Conservation (phyloP, 2,888 invertebrate species). For the Argyresthia goedartella region DNA sequence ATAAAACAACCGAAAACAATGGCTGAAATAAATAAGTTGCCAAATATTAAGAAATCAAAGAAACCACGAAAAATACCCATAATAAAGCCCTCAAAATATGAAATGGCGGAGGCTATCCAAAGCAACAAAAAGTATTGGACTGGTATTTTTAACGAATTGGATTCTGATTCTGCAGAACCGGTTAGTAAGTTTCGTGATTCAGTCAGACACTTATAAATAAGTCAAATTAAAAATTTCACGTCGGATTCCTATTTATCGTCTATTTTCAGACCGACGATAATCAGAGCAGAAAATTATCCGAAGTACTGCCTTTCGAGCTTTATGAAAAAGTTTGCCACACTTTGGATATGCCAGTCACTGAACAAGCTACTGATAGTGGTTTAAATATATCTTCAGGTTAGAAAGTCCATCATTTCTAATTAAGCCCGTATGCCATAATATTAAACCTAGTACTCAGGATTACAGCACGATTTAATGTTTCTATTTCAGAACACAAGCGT, state of each 20-base stretch:
- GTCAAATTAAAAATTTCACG: too few relatives aligned
- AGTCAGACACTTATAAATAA: too few relatives aligned
- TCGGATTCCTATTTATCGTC: too few relatives aligned
- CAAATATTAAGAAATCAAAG: conserved; percentile 10
- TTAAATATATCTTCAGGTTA: conserved; percentile 22
- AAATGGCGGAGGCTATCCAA: conserved; percentile 31
- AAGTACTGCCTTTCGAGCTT: conserved; percentile 41
- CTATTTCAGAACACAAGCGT: conserved; percentile 17
- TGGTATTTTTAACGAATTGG: conserved; percentile 31
- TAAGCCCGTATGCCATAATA: too few relatives aligned
- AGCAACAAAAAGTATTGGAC: conserved; percentile 48
- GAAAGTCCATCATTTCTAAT: not conserved
- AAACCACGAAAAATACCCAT: conserved; percentile 34
- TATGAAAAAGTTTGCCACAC: conserved; percentile 47
- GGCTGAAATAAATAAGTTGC: too few relatives aligned
- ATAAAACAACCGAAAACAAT: too few relatives aligned
- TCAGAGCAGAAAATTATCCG: conserved; percentile 32
- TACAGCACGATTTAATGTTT: too few relatives aligned
- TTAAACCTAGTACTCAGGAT: too few relatives aligned
- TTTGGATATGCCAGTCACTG: conserved; percentile 30
- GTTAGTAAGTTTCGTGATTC: conserved; percentile 15
- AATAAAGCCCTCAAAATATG: conserved; percentile 38
- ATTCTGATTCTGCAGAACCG: conserved; percentile 17
- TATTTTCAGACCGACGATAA: conserved; percentile 27
- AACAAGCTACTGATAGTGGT: conserved; percentile 10